phyloP scores from a whole-genome alignment of 92 coral and sea anemone genomes.

The Paramuricea clavata region DNA sequence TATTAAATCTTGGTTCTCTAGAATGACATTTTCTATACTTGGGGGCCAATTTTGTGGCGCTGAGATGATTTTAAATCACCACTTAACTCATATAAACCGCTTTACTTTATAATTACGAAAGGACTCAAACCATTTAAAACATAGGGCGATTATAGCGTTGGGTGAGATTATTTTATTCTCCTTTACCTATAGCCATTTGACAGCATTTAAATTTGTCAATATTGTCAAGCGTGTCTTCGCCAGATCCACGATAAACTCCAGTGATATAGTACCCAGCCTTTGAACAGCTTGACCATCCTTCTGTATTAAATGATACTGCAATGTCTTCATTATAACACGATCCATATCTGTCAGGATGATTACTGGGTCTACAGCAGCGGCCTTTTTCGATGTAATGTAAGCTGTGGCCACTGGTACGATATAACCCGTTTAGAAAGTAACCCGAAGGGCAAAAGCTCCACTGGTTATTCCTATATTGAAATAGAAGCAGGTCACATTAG shows the following conservation, averaged over 20 bases:
- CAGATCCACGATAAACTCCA: neutral
- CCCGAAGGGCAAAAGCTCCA: no score
- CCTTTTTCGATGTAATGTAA: slow-evolving; percentile 10
- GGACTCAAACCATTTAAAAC: no score
- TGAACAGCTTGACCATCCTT: neutral
- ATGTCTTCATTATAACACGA: neutral
- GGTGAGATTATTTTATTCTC: no score
- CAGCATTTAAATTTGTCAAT: no score
- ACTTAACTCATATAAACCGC: no score
- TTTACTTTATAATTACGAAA: no score
- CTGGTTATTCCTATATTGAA: neutral
- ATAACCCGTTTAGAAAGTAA: neutral
- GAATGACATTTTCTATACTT: no score
- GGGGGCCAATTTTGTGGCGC: no score
- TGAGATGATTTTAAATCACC: no score
- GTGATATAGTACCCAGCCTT: neutral
- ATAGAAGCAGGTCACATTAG: neutral
- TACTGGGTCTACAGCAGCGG: no score
- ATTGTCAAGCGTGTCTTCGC: neutral
- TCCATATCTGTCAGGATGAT: neutral
- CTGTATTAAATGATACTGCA: neutral
- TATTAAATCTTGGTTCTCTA: no score
- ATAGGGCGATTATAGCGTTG: no score
- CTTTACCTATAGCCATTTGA: neutral
- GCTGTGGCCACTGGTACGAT: neutral